These are phyloP conservation scores for Turnix velox DNA, from an alignment of 2,113 vertebrate genomes.

Conservation along the genomic window DNA sequence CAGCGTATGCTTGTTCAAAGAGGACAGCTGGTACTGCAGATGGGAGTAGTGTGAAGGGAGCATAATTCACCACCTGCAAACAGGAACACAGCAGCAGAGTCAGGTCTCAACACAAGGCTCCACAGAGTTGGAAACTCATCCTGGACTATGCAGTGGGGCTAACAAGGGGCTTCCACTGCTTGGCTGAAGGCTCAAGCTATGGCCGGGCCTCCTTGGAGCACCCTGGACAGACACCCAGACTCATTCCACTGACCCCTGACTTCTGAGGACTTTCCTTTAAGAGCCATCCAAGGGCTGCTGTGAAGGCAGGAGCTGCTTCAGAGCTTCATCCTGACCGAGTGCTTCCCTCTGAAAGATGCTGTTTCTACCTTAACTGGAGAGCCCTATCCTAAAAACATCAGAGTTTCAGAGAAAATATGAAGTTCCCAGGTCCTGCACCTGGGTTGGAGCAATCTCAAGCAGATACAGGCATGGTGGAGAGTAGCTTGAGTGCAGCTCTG, in stretches of 20 bases:
- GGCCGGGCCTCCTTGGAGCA: not conserved
- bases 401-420: not conserved
- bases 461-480: rapidly evolving
- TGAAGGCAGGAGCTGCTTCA: not conserved
- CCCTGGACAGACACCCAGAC: not conserved
- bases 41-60: constrained; percentile 89
- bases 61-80: constrained; percentile 84
- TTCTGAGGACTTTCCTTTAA: not conserved
- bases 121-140: not conserved
- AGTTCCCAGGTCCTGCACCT: not conserved
- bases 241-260: not conserved
- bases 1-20: constrained; percentile 83
- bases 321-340: not conserved
- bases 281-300: rapidly evolving
- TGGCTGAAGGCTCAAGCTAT: not conserved
- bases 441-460: too few species aligned
- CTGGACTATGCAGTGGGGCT: not conserved
- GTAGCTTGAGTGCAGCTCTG: too few species aligned
- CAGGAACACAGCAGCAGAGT: not conserved
- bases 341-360: not conserved
- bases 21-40: constrained; percentile 77
- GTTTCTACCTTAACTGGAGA: not conserved
- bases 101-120: not conserved
- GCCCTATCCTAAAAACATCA: not conserved
- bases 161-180: not conserved